A percentile compares a stretch with the other conserved stretches of the same genome.
phyloP scores from a whole-genome alignment of 2,797 vertebrate genomes.

The Busarellus nigricollis region DNA sequence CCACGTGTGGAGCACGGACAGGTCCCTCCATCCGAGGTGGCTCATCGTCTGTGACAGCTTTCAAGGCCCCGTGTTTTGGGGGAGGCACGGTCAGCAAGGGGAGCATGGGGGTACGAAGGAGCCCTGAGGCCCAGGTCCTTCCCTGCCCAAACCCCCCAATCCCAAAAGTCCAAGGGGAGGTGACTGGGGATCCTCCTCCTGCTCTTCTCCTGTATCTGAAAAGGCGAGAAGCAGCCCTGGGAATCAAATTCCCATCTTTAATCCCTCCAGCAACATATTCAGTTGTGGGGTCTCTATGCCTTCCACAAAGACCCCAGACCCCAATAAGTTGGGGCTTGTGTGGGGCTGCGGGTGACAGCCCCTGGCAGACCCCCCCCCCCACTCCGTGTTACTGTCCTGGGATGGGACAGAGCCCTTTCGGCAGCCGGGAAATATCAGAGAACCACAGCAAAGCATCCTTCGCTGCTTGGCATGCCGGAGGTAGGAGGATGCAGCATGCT shows the following conservation, averaged over 20 bases:
- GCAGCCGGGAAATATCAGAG: background rate
- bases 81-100: background rate
- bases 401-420: background rate
- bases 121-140: background rate
- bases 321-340: background rate
- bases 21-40: background rate
- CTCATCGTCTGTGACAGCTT: background rate
- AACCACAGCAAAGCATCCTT: background rate
- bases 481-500: background rate
- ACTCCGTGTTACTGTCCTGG: accelerated
- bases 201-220: background rate
- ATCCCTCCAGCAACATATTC: background rate
- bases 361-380: background rate
- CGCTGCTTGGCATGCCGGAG: accelerated
- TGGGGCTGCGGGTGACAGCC: too few relatives aligned
- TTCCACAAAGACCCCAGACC: background rate
- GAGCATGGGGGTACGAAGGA: background rate
- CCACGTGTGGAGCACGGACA: accelerated
- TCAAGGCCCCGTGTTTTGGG: accelerated
- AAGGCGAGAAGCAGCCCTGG: background rate
- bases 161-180: background rate
- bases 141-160: background rate
- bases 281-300: accelerated
- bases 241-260: background rate
- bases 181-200: background rate